Evolutionary conservation across 2,888 invertebrate genomes (phyloP), one percentile per base, ranked within the genome.

Genomic region (Euplexia lucipara): DNA sequence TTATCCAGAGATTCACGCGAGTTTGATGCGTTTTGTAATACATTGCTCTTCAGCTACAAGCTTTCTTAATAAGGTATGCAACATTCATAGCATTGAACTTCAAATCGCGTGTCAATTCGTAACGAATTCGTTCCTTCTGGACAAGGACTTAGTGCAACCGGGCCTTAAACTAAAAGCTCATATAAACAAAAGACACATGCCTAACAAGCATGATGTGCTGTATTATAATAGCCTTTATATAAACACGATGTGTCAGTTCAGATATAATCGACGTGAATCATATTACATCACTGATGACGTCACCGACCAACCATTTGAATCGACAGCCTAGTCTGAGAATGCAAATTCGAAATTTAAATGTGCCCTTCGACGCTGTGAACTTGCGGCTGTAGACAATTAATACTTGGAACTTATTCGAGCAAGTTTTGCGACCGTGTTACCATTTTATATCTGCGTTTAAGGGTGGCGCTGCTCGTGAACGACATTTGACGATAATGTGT

Each of bases 211-310:
- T 61, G 61, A 60, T 61, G 61, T 58, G 62, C 37, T 75, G 72
- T 73, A 78, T 74, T 69, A 64, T 64, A 70, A 48, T 72, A 81
- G 56, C 77, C 70, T 81, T 75, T 73, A 76, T 62, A 78, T 76
- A 81, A 72, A 78, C 78, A 81, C 64, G 78, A 81, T 63, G 75
- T 78, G 76, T 79, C 81, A 76, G 75, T 74, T 70, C 54, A 72
- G 82, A 85, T 83, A 81, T 72, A 70, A 83, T 78, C 81, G 75
- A 72, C 74, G 81, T 81, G 82, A 86, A 85, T 86, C 85, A 84
- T 86, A 92, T 94, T 93, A 88, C 92, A 90, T 94, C 93, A 94
- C 82, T 88, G 88, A 48, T 93, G 92, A 94, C 94, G 94, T 92
- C 92, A 94, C 70, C 68, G 77, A 74, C 70, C 67, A 88, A 87